Conservation (phyloP, 2,888 invertebrate genomes). For the Eristalis intricaria region DNA sequence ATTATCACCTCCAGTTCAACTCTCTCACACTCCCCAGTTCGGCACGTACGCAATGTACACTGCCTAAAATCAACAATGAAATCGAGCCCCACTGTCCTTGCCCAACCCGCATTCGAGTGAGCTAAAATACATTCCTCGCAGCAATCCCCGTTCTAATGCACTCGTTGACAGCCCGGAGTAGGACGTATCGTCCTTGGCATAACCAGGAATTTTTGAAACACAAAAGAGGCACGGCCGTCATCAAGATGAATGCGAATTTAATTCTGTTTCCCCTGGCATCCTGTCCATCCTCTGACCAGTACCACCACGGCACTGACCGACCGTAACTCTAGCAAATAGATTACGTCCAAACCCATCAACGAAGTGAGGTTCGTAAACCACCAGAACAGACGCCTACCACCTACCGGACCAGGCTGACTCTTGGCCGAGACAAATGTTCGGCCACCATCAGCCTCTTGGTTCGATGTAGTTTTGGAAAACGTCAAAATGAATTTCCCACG, state of each 20-base stretch:
- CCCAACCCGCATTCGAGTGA: too few species aligned
- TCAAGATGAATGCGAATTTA: conserved; percentile 26
- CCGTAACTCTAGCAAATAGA: conserved; percentile 2
- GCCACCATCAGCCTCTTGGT: conserved; percentile 9
- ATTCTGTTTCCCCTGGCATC: background rate
- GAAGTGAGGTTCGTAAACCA: conserved; percentile 10
- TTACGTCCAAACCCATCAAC: conserved; percentile 32
- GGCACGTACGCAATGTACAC: too few species aligned
- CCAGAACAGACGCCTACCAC: conserved; percentile 16
- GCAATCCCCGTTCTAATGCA: too few species aligned
- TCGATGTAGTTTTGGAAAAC: conserved; percentile 33
- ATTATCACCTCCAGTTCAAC: too few species aligned
- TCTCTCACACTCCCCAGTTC: too few species aligned
- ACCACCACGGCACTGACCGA: background rate
- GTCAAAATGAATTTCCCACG: conserved; percentile 51
- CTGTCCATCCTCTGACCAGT: background rate
- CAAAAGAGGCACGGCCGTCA: conserved; percentile 24
- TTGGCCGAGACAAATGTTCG: background rate
- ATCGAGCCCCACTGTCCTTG: too few species aligned
- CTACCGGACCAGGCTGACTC: background rate
- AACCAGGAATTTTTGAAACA: background rate
- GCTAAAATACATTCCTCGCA: too few species aligned
- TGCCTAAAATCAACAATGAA: too few species aligned
- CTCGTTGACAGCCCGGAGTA: too few species aligned
- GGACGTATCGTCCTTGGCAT: too few species aligned